Base-by-base conservation (phyloP, 2,113 vertebrate species). In the Forbesichthys papilliferus region DNA sequence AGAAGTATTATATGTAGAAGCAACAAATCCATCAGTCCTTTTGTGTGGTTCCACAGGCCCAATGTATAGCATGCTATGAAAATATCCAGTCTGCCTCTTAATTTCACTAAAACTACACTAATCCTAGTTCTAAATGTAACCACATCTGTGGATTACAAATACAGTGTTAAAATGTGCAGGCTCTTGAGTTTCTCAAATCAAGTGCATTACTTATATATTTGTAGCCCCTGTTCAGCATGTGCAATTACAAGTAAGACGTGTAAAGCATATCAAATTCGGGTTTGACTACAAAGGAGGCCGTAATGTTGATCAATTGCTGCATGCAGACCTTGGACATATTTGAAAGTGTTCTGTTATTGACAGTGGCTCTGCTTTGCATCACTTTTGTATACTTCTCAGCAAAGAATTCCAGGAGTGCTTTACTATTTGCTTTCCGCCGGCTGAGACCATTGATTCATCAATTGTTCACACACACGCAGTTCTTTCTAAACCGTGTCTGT, bases 401-500 rank as follows among this genome's bases (percentile, higher is more conserved):
- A 18, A 3, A 63, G 56, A 69, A 61, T 34, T 61, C 65, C 13
- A 57, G 53, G 61, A 56, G 64, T 59, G 33, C 69, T 65, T 55
- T 74, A 18, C 57, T 67, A 11, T 62, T 53, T 42, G 2, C 58
- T 49, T 49, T 83, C 61, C 42, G 79, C 11, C 64, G 48, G 64
- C 75, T 68, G 67, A 48, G 55, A 34, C 71, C n/a, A 11, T 42
- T 77, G 68, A 84, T 76, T 75, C 65, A 81, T 85, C 66, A 68
- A 47, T 62, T n/a, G 48, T 42, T 59, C 67, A 55, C 52, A 0
- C 14, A 69, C 68, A 78, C 71, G 53, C 65, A 51, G 11, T 55
- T 79, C 48, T 61, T 82, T 78, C 66, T 74, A 48, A 75, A 64
- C 61, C 42, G 52, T 73, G 65, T 81, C 81, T 84, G 74, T 61